These are phyloP conservation scores for Chelidonichthys spinosus DNA, from an alignment of 2,797 vertebrate genomes.

Conservation along the genomic window DNA sequence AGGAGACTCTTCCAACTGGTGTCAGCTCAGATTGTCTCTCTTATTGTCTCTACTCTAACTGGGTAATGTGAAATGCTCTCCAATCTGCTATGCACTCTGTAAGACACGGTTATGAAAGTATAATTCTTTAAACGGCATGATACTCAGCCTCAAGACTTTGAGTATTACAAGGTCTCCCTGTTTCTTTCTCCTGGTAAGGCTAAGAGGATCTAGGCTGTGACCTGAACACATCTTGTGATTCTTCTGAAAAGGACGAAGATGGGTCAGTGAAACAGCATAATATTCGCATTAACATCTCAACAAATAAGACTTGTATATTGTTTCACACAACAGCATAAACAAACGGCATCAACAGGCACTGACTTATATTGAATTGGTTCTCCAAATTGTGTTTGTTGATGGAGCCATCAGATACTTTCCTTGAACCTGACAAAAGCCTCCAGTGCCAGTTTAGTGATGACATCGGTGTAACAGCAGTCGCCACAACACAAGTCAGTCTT, in stretches of 20 bases:
- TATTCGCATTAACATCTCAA: too few species aligned
- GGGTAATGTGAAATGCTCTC: conserved; percentile 2
- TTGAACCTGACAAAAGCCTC: too few species aligned
- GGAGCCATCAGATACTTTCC: too few species aligned
- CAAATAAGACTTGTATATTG: too few species aligned
- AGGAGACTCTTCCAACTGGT: conserved; percentile 4
- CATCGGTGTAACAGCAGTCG: neutral
- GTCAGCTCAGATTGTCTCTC: conserved; percentile 7
- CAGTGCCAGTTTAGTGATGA: too few species aligned
- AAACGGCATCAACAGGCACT: too few species aligned
- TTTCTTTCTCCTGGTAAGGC: conserved; percentile 35
- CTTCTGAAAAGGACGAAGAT: conserved; percentile 9
- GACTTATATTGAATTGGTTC: too few species aligned
- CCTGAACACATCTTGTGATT: conserved; percentile 21
- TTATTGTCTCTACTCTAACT: conserved; percentile 14
- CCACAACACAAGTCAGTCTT: conserved; percentile 2
- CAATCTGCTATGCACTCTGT: conserved; percentile 14
- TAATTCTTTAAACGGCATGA: neutral
- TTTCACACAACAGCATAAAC: too few species aligned
- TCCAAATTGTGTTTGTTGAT: too few species aligned
- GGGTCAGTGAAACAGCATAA: conserved; percentile 1
- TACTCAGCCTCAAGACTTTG: neutral
- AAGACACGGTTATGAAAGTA: conserved; percentile 26
- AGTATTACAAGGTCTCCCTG: conserved; percentile 9
- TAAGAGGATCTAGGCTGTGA: conserved; percentile 43